Evolutionary conservation across 2,888 invertebrate genomes (phyloP), one percentile per base, ranked within the genome.

Genomic region (Mythimna lalbum): DNA sequence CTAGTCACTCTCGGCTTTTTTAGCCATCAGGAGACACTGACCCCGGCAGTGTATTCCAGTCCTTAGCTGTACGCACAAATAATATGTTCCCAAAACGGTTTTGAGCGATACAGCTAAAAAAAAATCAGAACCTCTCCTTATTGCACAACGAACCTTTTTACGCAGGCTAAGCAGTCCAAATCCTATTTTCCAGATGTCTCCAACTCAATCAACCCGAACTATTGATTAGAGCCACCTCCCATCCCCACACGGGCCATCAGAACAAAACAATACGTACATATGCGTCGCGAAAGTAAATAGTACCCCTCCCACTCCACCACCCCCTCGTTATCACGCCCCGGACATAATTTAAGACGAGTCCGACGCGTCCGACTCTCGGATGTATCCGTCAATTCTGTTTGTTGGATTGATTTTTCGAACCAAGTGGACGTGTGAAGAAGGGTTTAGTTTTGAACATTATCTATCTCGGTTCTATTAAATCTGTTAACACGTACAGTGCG

Each of bases 301-400:
- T 82, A 80, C 76, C 87, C 77, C 72, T 78, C 72, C 86, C 77
- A 27, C 67, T 66, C 43, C 67, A 33, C 33, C 5, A 47, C 75
- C 76, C 82, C 80, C 92, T 92, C 93, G 94, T 93, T 94, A 95
- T 94, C 95, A 95, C 95, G 94, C 94, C 89, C 93, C 90, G 92
- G 91, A 95, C 94, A 95, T 95, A 94, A 95, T 95, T 95, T 95
- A 94, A 94, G 94, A 92, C 90, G 90, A 91, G 80, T 80, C 81
- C 80, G 86, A 80, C 84, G 43, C 76, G 55, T 63, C 63, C 63
- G 49, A 63, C 66, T 62, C 68, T 55, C 68, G 53, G 67, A 77
- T 81, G 69, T 82, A 86, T 84, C 78, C 84, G 88, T 89, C 89
- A 88, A 82, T 84, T 79, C 74, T 73, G 78, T 77, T 78, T 76